These are phyloP conservation scores for Calameuta filiformis DNA, from an alignment of 2,888 invertebrate species.

Conservation along the genomic window DNA sequence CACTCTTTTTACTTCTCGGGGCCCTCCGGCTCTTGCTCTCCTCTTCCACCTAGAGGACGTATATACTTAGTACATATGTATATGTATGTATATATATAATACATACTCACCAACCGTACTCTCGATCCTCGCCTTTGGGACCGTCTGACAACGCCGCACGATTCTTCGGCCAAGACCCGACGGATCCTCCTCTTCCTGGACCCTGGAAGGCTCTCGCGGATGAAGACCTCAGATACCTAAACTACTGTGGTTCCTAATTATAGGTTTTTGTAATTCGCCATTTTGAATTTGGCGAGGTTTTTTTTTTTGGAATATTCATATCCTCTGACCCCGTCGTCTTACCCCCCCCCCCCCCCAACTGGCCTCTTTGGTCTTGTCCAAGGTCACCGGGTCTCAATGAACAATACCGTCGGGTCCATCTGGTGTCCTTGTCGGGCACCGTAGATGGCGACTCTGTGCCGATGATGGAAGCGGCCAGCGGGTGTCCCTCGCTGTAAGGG, in stretches of 20 bases:
- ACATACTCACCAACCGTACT: not conserved
- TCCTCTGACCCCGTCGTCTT: not conserved
- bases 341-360: not conserved
- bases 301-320: slow-evolving; percentile 3
- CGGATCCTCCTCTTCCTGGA: not conserved
- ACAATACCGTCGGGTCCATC: not conserved
- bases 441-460: not conserved
- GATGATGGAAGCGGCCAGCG: not conserved
- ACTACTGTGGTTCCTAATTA: not conserved
- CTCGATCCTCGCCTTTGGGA: slow-evolving; percentile 7
- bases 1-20: not conserved
- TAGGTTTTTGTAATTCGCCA: not conserved
- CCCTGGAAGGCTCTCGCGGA: not conserved
- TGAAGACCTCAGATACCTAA: not conserved
- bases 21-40: slow-evolving; percentile 10
- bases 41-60: slow-evolving; percentile 1
- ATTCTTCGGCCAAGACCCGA: not conserved
- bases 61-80: not conserved
- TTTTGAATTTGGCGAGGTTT: not conserved
- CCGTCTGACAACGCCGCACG: slow-evolving; percentile 12
- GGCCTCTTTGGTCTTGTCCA: slow-evolving; percentile 4
- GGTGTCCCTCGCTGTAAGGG: not conserved
- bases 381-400: not conserved
- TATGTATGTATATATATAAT: not conserved
- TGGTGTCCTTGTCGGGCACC: not conserved